Evolutionary conservation across 2,797 vertebrate genomes (phyloP), one percentile per base, ranked within the genome.

Genomic region (Labroides dimidiatus): DNA sequence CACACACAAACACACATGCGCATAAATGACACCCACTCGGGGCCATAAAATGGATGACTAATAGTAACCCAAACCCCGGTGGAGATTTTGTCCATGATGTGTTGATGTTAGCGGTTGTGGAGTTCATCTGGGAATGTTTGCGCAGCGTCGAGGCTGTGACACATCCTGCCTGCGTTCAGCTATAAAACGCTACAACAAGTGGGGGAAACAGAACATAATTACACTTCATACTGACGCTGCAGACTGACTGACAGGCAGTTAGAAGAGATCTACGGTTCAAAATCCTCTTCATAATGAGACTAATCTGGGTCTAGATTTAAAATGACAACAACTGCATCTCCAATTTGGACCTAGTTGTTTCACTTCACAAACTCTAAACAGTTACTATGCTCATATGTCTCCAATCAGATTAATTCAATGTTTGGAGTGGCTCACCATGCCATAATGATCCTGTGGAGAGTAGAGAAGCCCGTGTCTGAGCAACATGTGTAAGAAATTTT

Each of bases 41-140:
- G 80, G 61, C 84, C 74, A 84, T 89, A 89, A 90, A 92, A 89
- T 73, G 66, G 84, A 85, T 92, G 92, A 93, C 90, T 91, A 90
- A 91, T 72, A 83, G 77, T 83, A 87, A 89, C 81, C 90, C 86
- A 80, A 91, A 89, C 84, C 87, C 67, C 55, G 84, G 78, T 80
- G 67, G 82, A 90, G 86, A 85, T 90, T 86, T 86, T 84, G 80
- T 78, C 87, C 84, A 69, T 82, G 80, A 83, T 84, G 82, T 87
- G 87, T 89, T 91, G 87, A 89, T 88, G 87, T 89, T 88, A 80
- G 87, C 76, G 89, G 89, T 85, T 57, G 66, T 79, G 65, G 84
- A 89, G 84, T 86, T 88, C 84, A 89, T 86, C 78, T 87, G 85
- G 85, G 86, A 85, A 84, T 89, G 82, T 91, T 88, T 91, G 81